A percentile compares a stretch with the other conserved stretches of the same genome.
Conservation (phyloP, 2,888 invertebrate genomes). For the Liposcelis brunnea region DNA sequence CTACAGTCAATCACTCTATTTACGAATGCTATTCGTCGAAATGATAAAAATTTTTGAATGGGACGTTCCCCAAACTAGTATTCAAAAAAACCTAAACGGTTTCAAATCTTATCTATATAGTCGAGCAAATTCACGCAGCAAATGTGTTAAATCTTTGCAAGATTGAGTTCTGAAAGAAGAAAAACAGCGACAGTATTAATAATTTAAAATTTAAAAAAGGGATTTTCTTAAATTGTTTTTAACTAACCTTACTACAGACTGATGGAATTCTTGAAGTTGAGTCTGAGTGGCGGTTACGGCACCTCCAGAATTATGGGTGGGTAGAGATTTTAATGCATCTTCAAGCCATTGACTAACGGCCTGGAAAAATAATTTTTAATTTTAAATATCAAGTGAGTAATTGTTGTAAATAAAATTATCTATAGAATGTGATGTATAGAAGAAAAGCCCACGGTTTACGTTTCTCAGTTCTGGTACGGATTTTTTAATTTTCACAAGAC, state of each 20-base stretch:
- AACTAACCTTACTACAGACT: constrained; percentile 49
- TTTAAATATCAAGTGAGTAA: not conserved
- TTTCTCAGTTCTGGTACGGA: too few relatives aligned
- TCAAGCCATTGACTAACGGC: constrained; percentile 53
- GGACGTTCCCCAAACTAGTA: too few relatives aligned
- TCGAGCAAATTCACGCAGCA: constrained; percentile 68
- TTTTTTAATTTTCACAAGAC: too few relatives aligned
- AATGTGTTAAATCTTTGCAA: constrained; percentile 57
- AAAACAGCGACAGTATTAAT: constrained; percentile 13
- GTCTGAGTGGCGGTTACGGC: constrained; percentile 61
- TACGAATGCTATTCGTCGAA: too few relatives aligned
- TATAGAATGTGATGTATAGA: not conserved
- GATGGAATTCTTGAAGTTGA: constrained; percentile 71
- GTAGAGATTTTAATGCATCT: constrained; percentile 55
- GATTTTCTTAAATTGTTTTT: constrained; percentile 7
- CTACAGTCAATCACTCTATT: too few relatives aligned
- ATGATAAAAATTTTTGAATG: too few relatives aligned
- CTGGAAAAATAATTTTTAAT: constrained; percentile 19
- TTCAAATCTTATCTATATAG: constrained; percentile 77
- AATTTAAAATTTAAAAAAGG: constrained; percentile 8
- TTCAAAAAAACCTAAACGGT: too few relatives aligned
- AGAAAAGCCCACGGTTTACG: too few relatives aligned
- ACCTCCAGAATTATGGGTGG: constrained; percentile 52
- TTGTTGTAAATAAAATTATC: not conserved
- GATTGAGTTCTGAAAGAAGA: constrained; percentile 49